Conservation (phyloP, 2,888 invertebrate genomes). For the Invenusta paracnida region DNA sequence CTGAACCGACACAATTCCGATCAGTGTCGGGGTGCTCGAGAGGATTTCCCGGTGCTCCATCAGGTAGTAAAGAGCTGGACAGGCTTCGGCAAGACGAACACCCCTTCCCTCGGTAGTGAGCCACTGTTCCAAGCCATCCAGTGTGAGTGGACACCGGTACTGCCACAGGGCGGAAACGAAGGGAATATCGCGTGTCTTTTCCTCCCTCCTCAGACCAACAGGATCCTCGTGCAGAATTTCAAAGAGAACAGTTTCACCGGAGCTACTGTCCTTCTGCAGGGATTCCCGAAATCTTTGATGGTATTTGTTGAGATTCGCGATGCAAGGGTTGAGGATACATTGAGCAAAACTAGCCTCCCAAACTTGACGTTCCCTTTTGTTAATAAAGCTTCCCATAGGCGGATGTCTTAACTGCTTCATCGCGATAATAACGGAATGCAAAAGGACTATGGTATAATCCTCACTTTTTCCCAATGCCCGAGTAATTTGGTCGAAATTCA, state of each 20-base stretch:
- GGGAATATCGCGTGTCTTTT: too few species aligned
- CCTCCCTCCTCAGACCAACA: neutral
- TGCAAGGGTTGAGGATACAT: neutral
- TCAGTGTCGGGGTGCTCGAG: neutral
- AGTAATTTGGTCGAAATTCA: neutral
- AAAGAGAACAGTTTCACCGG: neutral
- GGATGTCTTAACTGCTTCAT: neutral
- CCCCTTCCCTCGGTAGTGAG: neutral
- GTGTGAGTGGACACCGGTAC: neutral
- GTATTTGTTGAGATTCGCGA: neutral
- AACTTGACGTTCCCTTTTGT: neutral
- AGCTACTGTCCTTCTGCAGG: neutral
- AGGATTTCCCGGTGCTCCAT: neutral
- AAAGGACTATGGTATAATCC: neutral
- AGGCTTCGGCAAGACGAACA: neutral
- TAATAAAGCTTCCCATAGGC: neutral
- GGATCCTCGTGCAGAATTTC: neutral
- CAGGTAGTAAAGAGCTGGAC: neutral
- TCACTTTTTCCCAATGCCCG: slow-evolving; percentile 1
- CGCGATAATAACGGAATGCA: neutral
- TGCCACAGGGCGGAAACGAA: neutral
- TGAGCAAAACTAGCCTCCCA: neutral
- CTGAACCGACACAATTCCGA: neutral
- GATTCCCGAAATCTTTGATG: neutral
- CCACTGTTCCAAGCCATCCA: neutral